Evolutionary conservation across 1,140 invertebrate genomes (phyloP).

Genomic region (Drosophila ohnishii): DNA sequence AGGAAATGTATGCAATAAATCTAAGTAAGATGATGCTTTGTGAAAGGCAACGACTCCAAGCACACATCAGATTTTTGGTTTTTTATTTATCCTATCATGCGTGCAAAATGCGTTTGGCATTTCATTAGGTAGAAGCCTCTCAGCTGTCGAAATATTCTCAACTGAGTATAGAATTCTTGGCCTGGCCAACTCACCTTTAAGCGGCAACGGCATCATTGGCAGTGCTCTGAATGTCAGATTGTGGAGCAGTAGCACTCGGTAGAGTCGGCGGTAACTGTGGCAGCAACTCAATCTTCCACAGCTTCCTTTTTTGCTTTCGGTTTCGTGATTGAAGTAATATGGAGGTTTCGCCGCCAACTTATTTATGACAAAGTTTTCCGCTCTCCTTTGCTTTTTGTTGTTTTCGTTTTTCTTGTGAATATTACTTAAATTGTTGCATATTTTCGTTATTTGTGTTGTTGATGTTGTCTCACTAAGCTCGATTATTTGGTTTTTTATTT

Average conservation of each 20-base stretch:
- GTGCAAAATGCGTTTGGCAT: slow-evolving; percentile 58
- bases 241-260: slow-evolving; percentile 47
- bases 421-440: slow-evolving; percentile 64
- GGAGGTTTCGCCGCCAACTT: slow-evolving; percentile 49
- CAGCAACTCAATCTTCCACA: slow-evolving; percentile 56
- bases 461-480: slow-evolving; percentile 46
- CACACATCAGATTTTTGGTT: slow-evolving; percentile 24
- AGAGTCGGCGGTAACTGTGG: slow-evolving; percentile 49
- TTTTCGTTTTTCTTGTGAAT: slow-evolving; percentile 50
- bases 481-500: slow-evolving; percentile 50
- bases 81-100: slow-evolving; percentile 48
- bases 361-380: slow-evolving; percentile 69
- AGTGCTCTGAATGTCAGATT: slow-evolving; percentile 61
- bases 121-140: slow-evolving; percentile 39
- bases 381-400: slow-evolving; percentile 46
- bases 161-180: neutral
- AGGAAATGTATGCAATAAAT: slow-evolving; percentile 36
- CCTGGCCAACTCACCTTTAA: slow-evolving; percentile 70
- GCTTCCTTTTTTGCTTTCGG: slow-evolving; percentile 66
- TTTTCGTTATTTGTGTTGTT: slow-evolving; percentile 43
- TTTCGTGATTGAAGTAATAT: slow-evolving; percentile 74
- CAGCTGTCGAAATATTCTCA: slow-evolving; percentile 40
- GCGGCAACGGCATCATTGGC: slow-evolving; percentile 65
- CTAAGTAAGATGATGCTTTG: slow-evolving; percentile 45
- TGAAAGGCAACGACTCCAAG: slow-evolving; percentile 48